Evolutionary conservation across 2,888 invertebrate genomes (phyloP).

Genomic region (Sarcophaga variegata): DNA sequence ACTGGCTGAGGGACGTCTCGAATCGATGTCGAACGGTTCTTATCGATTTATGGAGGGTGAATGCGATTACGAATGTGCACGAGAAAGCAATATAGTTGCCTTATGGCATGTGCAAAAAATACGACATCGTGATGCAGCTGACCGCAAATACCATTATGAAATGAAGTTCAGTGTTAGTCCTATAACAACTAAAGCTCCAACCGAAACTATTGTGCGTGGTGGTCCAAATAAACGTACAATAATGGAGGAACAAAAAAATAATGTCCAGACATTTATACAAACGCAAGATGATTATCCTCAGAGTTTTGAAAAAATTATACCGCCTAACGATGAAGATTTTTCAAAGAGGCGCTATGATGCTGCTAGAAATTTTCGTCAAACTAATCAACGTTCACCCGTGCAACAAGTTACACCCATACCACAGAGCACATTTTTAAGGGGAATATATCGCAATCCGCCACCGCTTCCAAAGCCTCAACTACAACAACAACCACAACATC

Average conservation of each 20-base stretch:
- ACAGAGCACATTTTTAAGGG: conserved; percentile 76
- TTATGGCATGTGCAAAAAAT: conserved; percentile 88
- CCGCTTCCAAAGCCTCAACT: conserved; percentile 49
- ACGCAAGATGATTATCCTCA: conserved; percentile 82
- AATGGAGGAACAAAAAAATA: conserved; percentile 54
- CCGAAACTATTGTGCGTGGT: conserved; percentile 55
- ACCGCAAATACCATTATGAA: conserved; percentile 84
- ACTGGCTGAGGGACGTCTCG: conserved; percentile 85
- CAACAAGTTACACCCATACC: conserved; percentile 70
- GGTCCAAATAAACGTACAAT: conserved; percentile 61
- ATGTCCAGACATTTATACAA: conserved; percentile 84
- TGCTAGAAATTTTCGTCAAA: conserved; percentile 68
- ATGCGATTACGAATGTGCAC: conserved; percentile 72
- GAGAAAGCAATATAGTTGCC: conserved; percentile 83
- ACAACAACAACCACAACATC: conserved; percentile 12
- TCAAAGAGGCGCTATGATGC: conserved; percentile 74
- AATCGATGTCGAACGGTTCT: conserved; percentile 82
- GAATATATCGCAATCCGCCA: conserved; percentile 73
- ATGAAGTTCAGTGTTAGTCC: conserved; percentile 86
- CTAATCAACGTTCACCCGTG: conserved; percentile 45
- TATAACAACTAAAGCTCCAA: conserved; percentile 46
- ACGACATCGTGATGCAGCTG: conserved; percentile 84
- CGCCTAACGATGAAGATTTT: conserved; percentile 70
- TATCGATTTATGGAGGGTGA: conserved; percentile 84
- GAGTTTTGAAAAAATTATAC: conserved; percentile 75